Evolutionary conservation across 2,888 invertebrate genomes (phyloP), one percentile per base, ranked within the genome.

Genomic region (Dasypogon diadema): DNA sequence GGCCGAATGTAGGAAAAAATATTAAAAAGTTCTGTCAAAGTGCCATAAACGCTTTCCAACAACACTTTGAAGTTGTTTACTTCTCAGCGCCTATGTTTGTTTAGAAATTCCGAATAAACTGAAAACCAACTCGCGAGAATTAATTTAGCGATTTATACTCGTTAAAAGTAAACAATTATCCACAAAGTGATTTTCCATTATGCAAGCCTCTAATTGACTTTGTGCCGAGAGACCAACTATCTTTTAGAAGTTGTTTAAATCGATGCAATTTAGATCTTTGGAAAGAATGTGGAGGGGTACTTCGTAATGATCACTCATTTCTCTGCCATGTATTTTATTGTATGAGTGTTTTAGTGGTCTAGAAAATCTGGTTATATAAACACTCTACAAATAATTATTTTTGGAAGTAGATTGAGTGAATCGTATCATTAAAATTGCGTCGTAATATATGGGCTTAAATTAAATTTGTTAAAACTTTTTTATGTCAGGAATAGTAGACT

Each of bases 131-230:
- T 37, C 18, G 14, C 12, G 37, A 51, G 68, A 48, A 51, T 51
- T 68, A 63, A 63, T 63, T 21, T 12, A 21, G 37, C 37, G 68
- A 68, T 68, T 68, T 68, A 68, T 68, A 24, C 26, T 22, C 26
- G 48, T 24, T 51, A 21, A 14, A 26, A 16, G 68, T 68, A 68
- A 68, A 68, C 68, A 68, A 48, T 48, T 18, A 37, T 37, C 26
- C 4, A 10, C 10, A 16, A 51, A 68, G 51, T 48, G 48, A 51
- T 51, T 68, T 68, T 68, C 68, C 68, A 68, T 68, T 68, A 68
- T 68, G 68, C 26, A 68, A 63, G 68, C 22, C 68, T 68, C 68
- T 48, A 68, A 51, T 30, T 46, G 46, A 8, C 65, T 48, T n/a
- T n/a, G 5, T 30, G 16, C 14, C n/a, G 46, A 24, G n/a, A n/a